Base-by-base conservation (phyloP, 2,888 invertebrate species). In the Mesochorus sp. region DNA sequence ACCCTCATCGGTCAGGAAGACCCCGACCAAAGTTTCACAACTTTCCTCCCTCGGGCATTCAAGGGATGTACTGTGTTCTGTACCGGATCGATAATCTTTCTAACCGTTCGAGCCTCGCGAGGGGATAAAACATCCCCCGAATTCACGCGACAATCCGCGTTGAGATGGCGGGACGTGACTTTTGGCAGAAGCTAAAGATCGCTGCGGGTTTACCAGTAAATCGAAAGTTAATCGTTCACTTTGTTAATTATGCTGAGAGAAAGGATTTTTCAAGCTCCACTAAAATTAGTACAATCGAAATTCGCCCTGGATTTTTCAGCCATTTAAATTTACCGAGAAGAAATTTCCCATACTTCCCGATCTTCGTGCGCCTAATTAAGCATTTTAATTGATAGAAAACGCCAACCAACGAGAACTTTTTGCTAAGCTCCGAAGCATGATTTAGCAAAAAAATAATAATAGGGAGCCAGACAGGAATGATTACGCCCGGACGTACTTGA, bases 1-100 rank as follows among this genome's bases (percentile, higher is more conserved):
- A 76, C 86, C 70, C 73, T 87, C 67, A 89, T 89, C 90, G 89
- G 90, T 90, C 85, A 89, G 81, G 88, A 88, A 88, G 89, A 84
- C 83, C 76, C 72, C 85, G 76, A 73, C 68, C 47, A 19, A 37
- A 51, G 44, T 57, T 59, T 59, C 3, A 72, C 61, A 70, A 76
- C 24, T 6, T 28, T 55, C n/a, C 44, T 61, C 53, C 34, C 44
- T 51, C 51, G 26, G 57, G 37, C 24, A 59, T 61, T 77, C 44
- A 34, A 19, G n/a, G 14, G 24, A 12, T 31, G 21, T 4, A 5
- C 42, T 17, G 76, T 62, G 39, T 17, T 42, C 37, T 39, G 5
- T n/a, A 72, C 64, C 26, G 71, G 77, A 79, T 82, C 81, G 76
- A 82, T 82, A 79, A 77, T 71, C 70, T 66, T 53, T 59, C 17